Evolutionary conservation across 2,888 invertebrate genomes (phyloP), one percentile per base, ranked within the genome.

Genomic region (Amblyteles armatorius): DNA sequence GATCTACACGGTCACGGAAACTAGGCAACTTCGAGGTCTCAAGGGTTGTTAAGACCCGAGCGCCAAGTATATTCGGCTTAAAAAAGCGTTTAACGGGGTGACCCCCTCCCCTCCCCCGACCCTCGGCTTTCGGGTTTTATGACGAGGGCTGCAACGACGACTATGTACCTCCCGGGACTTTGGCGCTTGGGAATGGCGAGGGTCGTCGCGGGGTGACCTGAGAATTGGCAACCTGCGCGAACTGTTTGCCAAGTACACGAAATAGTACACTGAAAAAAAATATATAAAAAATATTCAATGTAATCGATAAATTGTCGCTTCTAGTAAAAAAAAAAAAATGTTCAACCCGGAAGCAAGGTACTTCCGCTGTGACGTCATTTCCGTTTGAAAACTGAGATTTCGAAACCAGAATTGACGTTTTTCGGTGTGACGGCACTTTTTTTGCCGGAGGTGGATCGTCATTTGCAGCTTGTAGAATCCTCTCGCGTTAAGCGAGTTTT

Each of bases 21-120:
- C 82, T 78, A 82, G 79, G 81, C 78, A 76, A 48, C 69, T 82
- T 83, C 86, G 88, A 87, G 90, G 90, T 90, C 92, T 92, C 90
- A 93, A 93, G 93, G 93, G 93, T 93, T 93, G 92, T 92, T 91
- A 92, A 92, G 50, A 89, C 87, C 87, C 65, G 67, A 73, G 82
- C 48, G 55, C 40, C 57, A 19, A 68, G 79, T 33, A 72, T 77
- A 29, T 87, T 89, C 82, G 87, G 88, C 87, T 87, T 85, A 91
- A 91, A 92, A 92, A 92, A 91, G 82, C 89, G 88, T 91, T 92
- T 90, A 93, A 93, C 91, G 90, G 93, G 92, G 92, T 92, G 91
- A 90, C 90, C 89, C 77, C 55, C 52, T 13, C 16, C 44, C 4
- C 44, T 16, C 44, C 44, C 44, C 16, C 13, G 44, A 44, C 16